Base-by-base conservation (phyloP, 2,797 vertebrate genomes). In the Petrocephalus sullivani region DNA sequence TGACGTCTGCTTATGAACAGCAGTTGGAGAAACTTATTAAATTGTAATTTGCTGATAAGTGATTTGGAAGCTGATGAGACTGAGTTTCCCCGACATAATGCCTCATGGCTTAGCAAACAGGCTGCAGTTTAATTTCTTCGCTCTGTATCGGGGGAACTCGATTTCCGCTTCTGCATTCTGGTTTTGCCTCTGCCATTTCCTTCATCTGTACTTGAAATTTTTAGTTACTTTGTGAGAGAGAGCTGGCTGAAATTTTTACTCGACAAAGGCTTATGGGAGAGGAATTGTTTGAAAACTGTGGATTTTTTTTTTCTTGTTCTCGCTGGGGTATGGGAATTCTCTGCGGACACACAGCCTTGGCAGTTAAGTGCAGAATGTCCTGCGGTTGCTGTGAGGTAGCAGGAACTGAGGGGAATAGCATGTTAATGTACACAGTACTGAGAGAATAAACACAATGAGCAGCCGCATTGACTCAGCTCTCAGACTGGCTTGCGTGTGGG, bases 11-110 rank as follows among this genome's bases (percentile, higher is more conserved):
- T 84, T 87, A 86, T 75, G 85, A 88, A 78, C 86, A 84, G 88
- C 88, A 85, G 84, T 41, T 60, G 87, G 88, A 90, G 87, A 81
- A 86, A 67, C 60, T 88, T 90, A 91, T 92, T 93, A 91, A 90
- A 91, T 88, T 90, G 88, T 92, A 91, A 92, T 92, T 92, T 90
- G 89, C 89, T 46, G 60, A 85, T 91, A 89, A 92, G 89, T 90
- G 89, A 90, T 90, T 91, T 90, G 90, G 90, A 90, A 89, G 90
- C 87, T 89, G 90, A 92, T 91, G 89, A 91, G 91, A 90, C 91
- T 86, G 67, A 87, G 88, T 89, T 92, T 89, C 89, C 89, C 37
- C 86, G 89, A 85, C 87, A 21, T 87, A 61, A 61, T 89, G 87
- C 87, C 81, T 85, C 3, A 6, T 90, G 89, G 87, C 90, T 87